Evolutionary conservation across 1,140 invertebrate genomes (phyloP).

Genomic region (Nomia melanderi): DNA sequence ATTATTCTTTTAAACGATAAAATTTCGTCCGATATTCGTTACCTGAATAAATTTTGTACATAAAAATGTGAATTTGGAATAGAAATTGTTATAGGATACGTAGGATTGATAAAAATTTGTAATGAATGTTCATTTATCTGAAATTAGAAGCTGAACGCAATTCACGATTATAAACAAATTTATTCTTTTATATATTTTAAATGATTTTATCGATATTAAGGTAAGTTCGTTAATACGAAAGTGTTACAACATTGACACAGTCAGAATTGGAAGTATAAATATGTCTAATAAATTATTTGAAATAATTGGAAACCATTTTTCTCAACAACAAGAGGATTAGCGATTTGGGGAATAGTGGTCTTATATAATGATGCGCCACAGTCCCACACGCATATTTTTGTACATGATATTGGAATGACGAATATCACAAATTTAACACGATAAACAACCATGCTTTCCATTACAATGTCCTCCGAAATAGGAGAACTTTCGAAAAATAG

Average conservation of each 20-base stretch:
- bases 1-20: too few relatives aligned
- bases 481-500: too few relatives aligned
- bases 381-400: constrained; percentile 27
- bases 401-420: constrained; percentile 35
- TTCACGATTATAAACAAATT: too few relatives aligned
- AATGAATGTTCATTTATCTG: neutral
- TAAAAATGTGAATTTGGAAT: too few relatives aligned
- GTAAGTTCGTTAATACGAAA: too few relatives aligned
- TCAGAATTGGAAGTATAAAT: too few relatives aligned
- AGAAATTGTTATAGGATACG: too few relatives aligned
- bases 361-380: constrained; percentile 28
- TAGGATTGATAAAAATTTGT: neutral
- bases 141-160: neutral
- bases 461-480: neutral
- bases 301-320: neutral
- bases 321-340: constrained; percentile 2
- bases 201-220: too few relatives aligned
- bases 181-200: too few relatives aligned
- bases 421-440: constrained; percentile 36
- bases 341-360: neutral
- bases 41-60: too few relatives aligned
- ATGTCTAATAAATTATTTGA: neutral
- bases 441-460: constrained; percentile 24
- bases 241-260: too few relatives aligned
- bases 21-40: too few relatives aligned